Evolutionary conservation across 2,888 invertebrate species (phyloP).

Genomic region (Vandiemenella viatica): DNA sequence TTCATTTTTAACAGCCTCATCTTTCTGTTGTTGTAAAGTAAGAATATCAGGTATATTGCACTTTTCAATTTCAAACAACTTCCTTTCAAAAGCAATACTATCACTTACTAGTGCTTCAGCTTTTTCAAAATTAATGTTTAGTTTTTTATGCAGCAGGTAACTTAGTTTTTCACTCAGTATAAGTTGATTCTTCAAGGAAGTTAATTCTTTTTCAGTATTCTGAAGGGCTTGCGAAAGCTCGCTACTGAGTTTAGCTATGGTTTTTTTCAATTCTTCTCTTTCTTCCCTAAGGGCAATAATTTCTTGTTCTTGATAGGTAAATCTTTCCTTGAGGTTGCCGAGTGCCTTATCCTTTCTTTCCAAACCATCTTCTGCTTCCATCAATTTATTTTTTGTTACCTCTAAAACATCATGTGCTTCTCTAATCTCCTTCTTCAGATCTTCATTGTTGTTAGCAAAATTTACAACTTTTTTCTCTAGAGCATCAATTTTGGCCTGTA

Average conservation of each 20-base stretch:
- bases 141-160: too few species aligned
- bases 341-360: not conserved
- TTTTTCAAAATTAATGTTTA: too few species aligned
- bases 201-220: not conserved
- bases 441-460: not conserved
- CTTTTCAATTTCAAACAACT: too few species aligned
- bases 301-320: not conserved
- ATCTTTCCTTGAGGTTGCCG: not conserved
- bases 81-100: too few species aligned
- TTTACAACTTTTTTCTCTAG: not conserved
- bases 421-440: not conserved
- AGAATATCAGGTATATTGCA: not conserved
- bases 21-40: not conserved
- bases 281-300: constrained; percentile 3
- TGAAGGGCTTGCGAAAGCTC: not conserved
- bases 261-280: constrained; percentile 7
- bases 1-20: too few species aligned
- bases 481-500: not conserved
- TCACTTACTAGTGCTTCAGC: too few species aligned
- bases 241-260: not conserved
- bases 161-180: not conserved
- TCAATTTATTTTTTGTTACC: not conserved
- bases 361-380: not conserved
- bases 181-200: not conserved
- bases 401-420: not conserved